Evolutionary conservation across 2,888 invertebrate genomes (phyloP), one percentile per base, ranked within the genome.

Genomic region (Coelogynopora nodosa): DNA sequence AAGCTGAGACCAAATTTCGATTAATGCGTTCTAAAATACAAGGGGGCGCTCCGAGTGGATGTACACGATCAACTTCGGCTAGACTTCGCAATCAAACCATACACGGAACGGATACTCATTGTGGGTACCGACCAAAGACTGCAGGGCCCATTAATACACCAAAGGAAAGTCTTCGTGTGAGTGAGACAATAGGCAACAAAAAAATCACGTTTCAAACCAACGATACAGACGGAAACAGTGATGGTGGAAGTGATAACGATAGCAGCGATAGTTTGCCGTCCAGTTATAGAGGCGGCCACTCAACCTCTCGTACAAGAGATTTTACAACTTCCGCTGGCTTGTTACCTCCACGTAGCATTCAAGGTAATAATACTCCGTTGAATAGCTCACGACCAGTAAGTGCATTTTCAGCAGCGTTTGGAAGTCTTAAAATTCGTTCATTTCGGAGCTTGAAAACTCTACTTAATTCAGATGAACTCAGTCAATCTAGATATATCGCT

Each of bases 391-490:
- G 74, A 5, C 74, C 74, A 5, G 2, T 2, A 23, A 74, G 74
- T 74, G 74, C 74, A n/a, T 74, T 74, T 74, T 74, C 74, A 74
- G 5, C 27, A 13, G 74, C 74, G 2, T 74, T 74, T 23, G 74
- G 74, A 13, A 74, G 23, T 74, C 2, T 74, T 5, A 74, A 74
- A 23, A 74, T 74, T 23, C 74, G 74, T 2, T 74, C 74, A 23
- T 74, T 23, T 26, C 74, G 74, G 23, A n/a, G 18, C 5, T 26
- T 74, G 23, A 13, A 26, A 23, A 13, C 2, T 74, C 27, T 74
- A 2, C 74, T 74, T 23, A 74, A 74, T 74, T n/a, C 74, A 5
- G 74, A 74, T 26, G 74, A 74, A 23, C 74, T 74, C 74, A 74
- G 18, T 2, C 74, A 74, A 23, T 74, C 74, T 74, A 74, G 23